Base-by-base conservation (phyloP, 37 sponge, comb jelly and placozoan species). In the Bolinopsis microptera region DNA sequence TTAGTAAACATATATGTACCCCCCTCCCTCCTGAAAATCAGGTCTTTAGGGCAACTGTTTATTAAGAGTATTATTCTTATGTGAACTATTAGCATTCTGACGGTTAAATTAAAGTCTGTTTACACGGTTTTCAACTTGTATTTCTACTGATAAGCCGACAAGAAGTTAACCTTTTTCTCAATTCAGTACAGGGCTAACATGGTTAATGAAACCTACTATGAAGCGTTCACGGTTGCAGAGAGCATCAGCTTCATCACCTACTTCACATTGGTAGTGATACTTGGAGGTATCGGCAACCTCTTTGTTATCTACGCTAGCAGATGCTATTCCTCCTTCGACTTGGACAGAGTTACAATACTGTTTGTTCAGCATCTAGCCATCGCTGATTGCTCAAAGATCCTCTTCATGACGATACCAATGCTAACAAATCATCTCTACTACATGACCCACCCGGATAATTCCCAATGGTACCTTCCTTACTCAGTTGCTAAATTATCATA, bases 361-460 rank as follows among this genome's bases (percentile, higher is more conserved):
- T 77, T 77, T 32, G 80, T 77, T 3, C 27, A 77, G 33, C 80
- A 77, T 18, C 27, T 77, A 16, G 80, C 80, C 34, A 77, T 77
- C 34, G 32, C 80, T 22, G 80, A 27, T 18, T 32, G 28, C 3
- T 16, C 33, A 36, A 77, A 77, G 80, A 32, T 32, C 35, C 80
- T 77, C 33, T 32, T 32, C 33, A 77, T 32, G 35, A 77, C 27
- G 33, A 77, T 13, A 16, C 33, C 35, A 1, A 77, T 77, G 80
- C 36, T 77, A 13, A 77, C 80, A 3, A 77, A 27, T 1, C 80
- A 77, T 18, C 13, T 77, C 80, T 35, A 48, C 61, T 48, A 48
- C 61, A 48, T 48, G 61, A 48, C 9, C 61, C 61, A 48, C 61
- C 61, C 61, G 13, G 9, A 48, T 13, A 13, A 48, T 5, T 48